Percentiles rank a stretch among this genome's conserved stretches.
Evolutionary conservation across 2,113 vertebrate genomes (phyloP).

Genomic region (Taxidea taxus): DNA sequence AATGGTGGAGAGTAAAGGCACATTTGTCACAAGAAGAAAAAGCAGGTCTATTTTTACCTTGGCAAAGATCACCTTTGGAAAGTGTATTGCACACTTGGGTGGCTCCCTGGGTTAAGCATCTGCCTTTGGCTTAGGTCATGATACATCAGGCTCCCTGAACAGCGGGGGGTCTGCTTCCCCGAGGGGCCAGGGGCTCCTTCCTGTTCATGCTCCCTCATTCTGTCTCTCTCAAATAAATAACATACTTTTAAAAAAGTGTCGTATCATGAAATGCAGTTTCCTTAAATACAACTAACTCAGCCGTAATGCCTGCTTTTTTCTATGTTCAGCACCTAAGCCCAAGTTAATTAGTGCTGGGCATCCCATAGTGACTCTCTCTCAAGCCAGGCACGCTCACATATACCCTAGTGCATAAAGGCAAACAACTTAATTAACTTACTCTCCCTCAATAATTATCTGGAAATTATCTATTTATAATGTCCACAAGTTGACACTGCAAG

Average conservation of each 20-base stretch:
- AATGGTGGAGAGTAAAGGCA: not conserved
- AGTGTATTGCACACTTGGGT: not conserved
- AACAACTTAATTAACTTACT: conserved; percentile 56
- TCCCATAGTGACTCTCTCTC: conserved; percentile 49
- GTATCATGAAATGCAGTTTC: conserved; percentile 9
- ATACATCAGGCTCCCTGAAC: too few species aligned
- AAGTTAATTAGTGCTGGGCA: conserved; percentile 40
- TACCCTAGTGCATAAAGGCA: conserved; percentile 51
- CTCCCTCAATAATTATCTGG: conserved; percentile 48
- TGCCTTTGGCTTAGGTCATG: too few species aligned
- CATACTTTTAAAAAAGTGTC: not conserved
- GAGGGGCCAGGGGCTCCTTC: too few species aligned
- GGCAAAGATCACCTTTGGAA: conserved; percentile 10
- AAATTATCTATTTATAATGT: conserved; percentile 42
- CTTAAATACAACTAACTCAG: not conserved
- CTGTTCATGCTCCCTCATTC: too few species aligned
- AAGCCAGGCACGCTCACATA: conserved; percentile 4
- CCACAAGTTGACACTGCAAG: conserved; percentile 8
- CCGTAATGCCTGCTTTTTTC: not conserved
- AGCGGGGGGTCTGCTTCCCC: too few species aligned
- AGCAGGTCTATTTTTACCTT: not conserved
- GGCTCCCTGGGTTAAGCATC: too few species aligned
- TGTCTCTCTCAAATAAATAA: too few species aligned
- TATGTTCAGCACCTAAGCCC: not conserved
- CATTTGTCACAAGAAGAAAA: not conserved